Evolutionary conservation across 2,797 vertebrate species (phyloP).

Genomic region (Poecilia picta): DNA sequence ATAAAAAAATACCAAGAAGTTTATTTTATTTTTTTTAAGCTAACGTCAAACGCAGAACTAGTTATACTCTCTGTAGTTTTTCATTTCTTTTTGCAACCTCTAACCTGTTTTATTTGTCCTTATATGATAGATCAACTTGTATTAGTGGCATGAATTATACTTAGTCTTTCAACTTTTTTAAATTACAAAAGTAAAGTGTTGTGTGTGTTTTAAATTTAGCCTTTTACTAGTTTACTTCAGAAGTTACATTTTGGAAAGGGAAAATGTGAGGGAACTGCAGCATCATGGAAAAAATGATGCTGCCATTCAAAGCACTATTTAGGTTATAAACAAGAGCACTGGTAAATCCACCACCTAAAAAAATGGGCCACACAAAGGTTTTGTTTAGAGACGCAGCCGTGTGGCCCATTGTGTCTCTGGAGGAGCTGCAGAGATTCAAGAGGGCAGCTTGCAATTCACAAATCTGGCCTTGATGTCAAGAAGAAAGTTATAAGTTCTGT

Average conservation of each 20-base stretch:
- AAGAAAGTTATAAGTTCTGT: neutral
- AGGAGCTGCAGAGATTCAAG: constrained; percentile 2
- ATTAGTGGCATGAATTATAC: neutral
- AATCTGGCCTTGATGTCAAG: neutral
- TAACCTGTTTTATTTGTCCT: neutral
- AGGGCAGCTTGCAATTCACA: neutral
- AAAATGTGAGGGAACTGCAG: neutral
- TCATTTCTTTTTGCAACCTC: neutral
- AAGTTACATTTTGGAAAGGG: neutral
- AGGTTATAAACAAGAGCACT: neutral
- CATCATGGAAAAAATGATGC: neutral
- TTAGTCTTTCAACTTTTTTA: neutral
- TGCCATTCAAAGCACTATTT: neutral
- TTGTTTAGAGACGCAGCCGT: neutral
- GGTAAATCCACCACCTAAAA: neutral
- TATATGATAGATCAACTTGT: neutral
- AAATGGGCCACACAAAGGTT: neutral
- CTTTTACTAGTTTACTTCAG: neutral
- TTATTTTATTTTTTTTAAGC: neutral
- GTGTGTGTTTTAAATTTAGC: neutral
- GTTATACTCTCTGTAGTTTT: neutral
- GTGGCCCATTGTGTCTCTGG: neutral
- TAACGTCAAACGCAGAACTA: neutral
- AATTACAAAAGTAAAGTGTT: neutral
- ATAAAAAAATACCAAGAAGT: neutral